A percentile compares a stretch with the other conserved stretches of the same genome.
These are phyloP conservation scores for Zaprionus ornatus DNA, from an alignment of 1,140 invertebrate species.

Conservation along the genomic window DNA sequence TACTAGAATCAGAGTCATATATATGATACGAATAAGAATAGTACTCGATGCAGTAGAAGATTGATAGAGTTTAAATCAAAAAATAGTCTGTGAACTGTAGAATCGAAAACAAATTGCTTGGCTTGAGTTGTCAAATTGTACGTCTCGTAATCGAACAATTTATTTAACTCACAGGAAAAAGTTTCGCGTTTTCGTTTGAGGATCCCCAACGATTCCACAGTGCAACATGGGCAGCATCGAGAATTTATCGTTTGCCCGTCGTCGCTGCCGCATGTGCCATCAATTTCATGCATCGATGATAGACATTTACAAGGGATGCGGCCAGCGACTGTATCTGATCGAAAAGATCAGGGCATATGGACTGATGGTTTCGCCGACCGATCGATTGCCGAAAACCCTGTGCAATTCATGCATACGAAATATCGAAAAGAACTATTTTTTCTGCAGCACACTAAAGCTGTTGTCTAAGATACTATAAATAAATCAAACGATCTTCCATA, in stretches of 20 bases:
- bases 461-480: not conserved
- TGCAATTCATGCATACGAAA: not conserved
- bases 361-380: not conserved
- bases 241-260: not conserved
- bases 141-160: not conserved
- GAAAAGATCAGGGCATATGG: conserved; percentile 6
- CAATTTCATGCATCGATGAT: not conserved
- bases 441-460: conserved; percentile 2
- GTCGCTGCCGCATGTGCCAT: conserved; percentile 5
- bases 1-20: too few species aligned
- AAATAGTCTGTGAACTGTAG: not conserved
- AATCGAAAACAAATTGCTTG: not conserved
- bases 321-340: not conserved
- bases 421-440: conserved; percentile 2
- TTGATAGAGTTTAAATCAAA: not conserved
- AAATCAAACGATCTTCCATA: not conserved
- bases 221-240: conserved; percentile 10
- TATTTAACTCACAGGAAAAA: not conserved
- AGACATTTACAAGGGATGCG: not conserved
- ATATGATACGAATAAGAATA: too few species aligned
- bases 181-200: not conserved
- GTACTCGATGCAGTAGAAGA: not conserved
- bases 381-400: conserved; percentile 7
- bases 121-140: conserved; percentile 4
- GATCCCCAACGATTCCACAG: not conserved